phyloP scores from a whole-genome alignment of 1,140 invertebrate species.

The Akabosia matsudoensis region DNA sequence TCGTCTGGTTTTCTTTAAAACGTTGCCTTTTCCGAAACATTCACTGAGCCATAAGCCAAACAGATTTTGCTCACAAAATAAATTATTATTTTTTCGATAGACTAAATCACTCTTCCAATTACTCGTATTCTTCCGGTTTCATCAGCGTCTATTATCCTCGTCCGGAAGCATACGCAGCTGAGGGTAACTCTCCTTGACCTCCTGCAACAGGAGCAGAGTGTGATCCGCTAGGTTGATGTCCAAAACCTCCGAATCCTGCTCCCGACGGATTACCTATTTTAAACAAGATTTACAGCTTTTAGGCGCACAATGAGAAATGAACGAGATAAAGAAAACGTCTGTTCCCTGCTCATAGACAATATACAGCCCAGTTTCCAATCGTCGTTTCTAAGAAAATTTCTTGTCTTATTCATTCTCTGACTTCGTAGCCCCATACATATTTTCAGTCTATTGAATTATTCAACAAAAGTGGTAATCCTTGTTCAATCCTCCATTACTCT shows the following conservation, averaged over 20 bases:
- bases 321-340: not conserved
- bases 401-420: not conserved
- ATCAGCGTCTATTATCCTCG: not conserved
- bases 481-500: conserved; percentile 9
- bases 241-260: conserved; percentile 37
- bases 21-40: no score
- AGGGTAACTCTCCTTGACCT: conserved; percentile 40
- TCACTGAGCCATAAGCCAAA: no score
- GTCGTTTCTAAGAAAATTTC: not conserved
- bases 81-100: not conserved
- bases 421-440: not conserved
- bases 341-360: not conserved
- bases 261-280: not conserved
- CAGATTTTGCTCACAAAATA: no score
- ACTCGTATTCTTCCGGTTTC: not conserved
- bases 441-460: not conserved
- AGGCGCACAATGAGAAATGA: not conserved
- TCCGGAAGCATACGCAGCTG: conserved; percentile 20
- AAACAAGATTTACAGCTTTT: conserved; percentile 3
- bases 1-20: no score
- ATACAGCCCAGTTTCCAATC: not conserved
- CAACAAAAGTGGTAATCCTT: conserved; percentile 9
- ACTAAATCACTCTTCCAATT: not conserved
- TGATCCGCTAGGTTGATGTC: conserved; percentile 30
- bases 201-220: conserved; percentile 34